Percentiles rank a stretch among this genome's conserved stretches.
Evolutionary conservation across 2,888 invertebrate species (phyloP).

Genomic region (Dolichopus griseipennis): DNA sequence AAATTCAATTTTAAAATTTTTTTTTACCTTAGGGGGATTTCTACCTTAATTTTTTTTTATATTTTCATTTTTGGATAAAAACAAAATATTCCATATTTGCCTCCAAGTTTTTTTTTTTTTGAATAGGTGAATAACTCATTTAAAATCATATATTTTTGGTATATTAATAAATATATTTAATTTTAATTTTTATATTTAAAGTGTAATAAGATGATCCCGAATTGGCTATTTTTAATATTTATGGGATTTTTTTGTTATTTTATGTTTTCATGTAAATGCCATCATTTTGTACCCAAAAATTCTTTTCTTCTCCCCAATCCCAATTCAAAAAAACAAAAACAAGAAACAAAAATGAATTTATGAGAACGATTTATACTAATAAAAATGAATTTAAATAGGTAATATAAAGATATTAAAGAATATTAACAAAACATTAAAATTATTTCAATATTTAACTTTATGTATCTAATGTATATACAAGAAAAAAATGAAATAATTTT

Average conservation of each 20-base stretch:
- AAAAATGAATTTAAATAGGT: slow-evolving; percentile 1
- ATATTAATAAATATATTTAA: background rate
- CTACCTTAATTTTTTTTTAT: too few relatives aligned
- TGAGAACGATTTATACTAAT: background rate
- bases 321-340: too few relatives aligned
- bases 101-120: background rate
- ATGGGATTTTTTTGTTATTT: background rate
- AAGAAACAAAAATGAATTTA: background rate
- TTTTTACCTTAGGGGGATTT: too few relatives aligned
- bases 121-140: background rate
- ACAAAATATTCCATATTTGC: too few relatives aligned
- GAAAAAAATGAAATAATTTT: background rate
- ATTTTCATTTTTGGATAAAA: background rate
- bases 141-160: background rate
- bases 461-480: background rate
- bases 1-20: background rate
- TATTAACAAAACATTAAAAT: slow-evolving; percentile 1
- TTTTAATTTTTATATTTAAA: background rate
- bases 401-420: slow-evolving; percentile 6
- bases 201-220: background rate
- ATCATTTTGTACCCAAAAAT: too few relatives aligned
- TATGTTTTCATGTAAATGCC: too few relatives aligned
- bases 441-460: background rate
- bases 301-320: too few relatives aligned
- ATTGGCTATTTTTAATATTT: slow-evolving; percentile 6